Evolutionary conservation across 2,797 vertebrate species (phyloP).

Genomic region (Orientallactaga sibirica): DNA sequence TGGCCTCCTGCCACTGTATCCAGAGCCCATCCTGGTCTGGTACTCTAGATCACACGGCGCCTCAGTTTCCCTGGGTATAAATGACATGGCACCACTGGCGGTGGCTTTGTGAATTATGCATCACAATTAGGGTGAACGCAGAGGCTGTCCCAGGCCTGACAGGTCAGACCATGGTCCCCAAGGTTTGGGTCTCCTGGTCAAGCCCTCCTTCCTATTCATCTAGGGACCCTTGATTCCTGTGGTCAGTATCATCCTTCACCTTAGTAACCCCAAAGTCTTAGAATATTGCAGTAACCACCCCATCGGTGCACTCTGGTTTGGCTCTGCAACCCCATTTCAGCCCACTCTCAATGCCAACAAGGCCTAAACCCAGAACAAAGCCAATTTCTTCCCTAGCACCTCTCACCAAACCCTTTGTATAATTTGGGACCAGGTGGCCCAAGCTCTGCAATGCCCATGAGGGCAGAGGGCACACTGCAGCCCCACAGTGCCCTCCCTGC

Average conservation of each 20-base stretch:
- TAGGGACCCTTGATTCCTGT: rapidly evolving
- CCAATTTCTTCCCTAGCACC: not conserved
- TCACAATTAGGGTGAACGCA: too few species aligned
- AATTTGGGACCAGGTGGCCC: too few species aligned
- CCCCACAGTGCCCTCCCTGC: not conserved
- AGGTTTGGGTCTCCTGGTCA: rapidly evolving
- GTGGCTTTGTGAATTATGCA: not conserved
- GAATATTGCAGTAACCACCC: rapidly evolving
- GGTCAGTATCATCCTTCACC: rapidly evolving
- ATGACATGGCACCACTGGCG: rapidly evolving
- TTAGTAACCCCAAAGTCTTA: rapidly evolving
- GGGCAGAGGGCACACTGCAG: not conserved
- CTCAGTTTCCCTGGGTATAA: not conserved
- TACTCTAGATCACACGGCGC: not conserved
- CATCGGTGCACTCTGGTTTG: not conserved
- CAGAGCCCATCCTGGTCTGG: rapidly evolving
- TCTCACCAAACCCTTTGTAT: not conserved
- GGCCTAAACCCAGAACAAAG: not conserved
- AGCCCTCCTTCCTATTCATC: not conserved
- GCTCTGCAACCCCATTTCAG: rapidly evolving
- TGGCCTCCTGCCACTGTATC: rapidly evolving
- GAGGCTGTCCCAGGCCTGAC: not conserved
- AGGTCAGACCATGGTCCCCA: not conserved
- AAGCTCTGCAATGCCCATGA: not conserved
- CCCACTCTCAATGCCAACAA: not conserved